Evolutionary conservation across 2,888 invertebrate species (phyloP).

Genomic region (Hemithea aestivaria): DNA sequence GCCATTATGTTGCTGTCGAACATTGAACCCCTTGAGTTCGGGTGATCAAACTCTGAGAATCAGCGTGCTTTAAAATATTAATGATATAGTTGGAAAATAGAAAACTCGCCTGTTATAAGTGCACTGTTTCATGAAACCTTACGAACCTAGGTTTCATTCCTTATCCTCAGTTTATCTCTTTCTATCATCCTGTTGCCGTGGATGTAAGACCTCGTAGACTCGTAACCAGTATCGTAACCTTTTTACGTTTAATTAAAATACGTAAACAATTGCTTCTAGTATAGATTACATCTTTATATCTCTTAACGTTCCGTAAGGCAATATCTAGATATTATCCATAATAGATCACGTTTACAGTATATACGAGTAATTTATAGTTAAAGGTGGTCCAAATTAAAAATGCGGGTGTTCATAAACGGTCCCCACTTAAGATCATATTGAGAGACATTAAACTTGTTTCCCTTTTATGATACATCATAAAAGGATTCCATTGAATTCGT

Average conservation of each 20-base stretch:
- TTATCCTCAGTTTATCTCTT: constrained; percentile 24
- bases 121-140: constrained; percentile 17
- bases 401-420: constrained; percentile 24
- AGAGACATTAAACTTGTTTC: constrained; percentile 27
- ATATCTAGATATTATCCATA: too few relatives aligned
- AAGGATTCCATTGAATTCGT: constrained; percentile 21
- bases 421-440: constrained; percentile 28
- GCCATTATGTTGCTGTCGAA: constrained; percentile 33
- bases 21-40: constrained; percentile 41
- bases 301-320: too few relatives aligned
- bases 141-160: constrained; percentile 4
- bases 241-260: too few relatives aligned
- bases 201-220: constrained; percentile 6
- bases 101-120: constrained; percentile 26
- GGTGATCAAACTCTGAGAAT: constrained; percentile 44
- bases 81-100: constrained; percentile 31
- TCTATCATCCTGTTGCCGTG: constrained; percentile 3
- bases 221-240: constrained; percentile 27
- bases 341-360: constrained; percentile 8
- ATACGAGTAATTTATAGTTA: constrained; percentile 22
- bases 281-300: too few relatives aligned
- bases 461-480: constrained; percentile 31
- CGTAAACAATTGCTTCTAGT: too few relatives aligned
- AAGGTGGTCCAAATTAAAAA: constrained; percentile 17
- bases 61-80: constrained; percentile 34